A percentile compares a stretch with the other conserved stretches of the same genome.
Evolutionary conservation across 2,888 invertebrate genomes (phyloP).

Genomic region (Lysandra coridon): DNA sequence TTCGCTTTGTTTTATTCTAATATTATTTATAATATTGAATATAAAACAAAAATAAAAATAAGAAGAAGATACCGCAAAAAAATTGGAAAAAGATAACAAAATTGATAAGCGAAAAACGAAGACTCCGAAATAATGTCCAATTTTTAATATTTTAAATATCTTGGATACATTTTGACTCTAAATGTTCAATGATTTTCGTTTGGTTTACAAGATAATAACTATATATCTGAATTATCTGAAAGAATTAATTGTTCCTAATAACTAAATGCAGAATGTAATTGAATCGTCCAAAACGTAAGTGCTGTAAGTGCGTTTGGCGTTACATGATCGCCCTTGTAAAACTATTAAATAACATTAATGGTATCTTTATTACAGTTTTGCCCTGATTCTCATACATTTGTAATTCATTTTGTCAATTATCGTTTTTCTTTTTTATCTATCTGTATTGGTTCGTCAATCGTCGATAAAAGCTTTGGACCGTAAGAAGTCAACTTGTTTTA

Average conservation of each 20-base stretch:
- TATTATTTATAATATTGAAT: no score
- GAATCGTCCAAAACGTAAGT: constrained; percentile 65
- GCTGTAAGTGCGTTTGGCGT: constrained; percentile 76
- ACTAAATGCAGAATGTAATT: constrained; percentile 8
- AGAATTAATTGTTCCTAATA: neutral
- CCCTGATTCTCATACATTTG: constrained; percentile 26
- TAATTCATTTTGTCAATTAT: constrained; percentile 24
- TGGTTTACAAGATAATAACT: no score
- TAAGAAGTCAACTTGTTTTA: neutral
- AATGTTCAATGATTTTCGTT: no score
- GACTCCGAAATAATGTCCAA: no score
- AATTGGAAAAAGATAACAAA: no score
- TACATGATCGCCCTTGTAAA: constrained; percentile 62
- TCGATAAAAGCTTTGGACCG: neutral
- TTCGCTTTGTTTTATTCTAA: no score
- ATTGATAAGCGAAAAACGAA: no score
- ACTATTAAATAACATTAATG: constrained; percentile 53
- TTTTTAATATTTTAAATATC: no score
- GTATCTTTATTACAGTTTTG: constrained; percentile 43
- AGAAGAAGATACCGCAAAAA: no score
- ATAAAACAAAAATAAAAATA: no score
- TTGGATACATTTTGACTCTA: no score
- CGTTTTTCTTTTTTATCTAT: constrained; percentile 14
- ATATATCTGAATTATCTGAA: no score
- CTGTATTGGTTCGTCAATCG: constrained; percentile 13